Evolutionary conservation across 1,140 invertebrate species (phyloP).

Genomic region (Caerostris darwini): DNA sequence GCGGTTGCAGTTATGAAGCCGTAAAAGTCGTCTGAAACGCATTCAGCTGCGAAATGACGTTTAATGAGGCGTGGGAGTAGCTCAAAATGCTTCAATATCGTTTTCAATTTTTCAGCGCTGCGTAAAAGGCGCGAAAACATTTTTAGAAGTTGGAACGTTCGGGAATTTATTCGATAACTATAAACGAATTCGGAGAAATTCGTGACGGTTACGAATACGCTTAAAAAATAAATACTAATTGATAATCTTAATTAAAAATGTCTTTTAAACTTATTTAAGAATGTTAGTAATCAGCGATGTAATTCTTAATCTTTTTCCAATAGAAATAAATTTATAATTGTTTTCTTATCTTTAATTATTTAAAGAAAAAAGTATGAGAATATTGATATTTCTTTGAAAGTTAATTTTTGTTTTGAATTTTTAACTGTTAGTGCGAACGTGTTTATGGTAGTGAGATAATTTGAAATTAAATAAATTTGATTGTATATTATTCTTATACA

Average conservation of each 20-base stretch:
- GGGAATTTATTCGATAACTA: not conserved
- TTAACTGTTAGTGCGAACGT: too few species aligned
- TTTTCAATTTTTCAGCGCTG: conserved; percentile 5
- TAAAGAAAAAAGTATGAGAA: too few species aligned
- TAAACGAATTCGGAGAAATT: not conserved
- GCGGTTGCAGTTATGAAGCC: conserved; percentile 47
- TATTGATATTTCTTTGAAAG: too few species aligned
- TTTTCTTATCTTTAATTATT: too few species aligned
- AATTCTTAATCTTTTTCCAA: not conserved
- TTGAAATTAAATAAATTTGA: too few species aligned
- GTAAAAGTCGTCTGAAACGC: conserved; percentile 45
- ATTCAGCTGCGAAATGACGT: conserved; percentile 22
- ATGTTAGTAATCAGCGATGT: not conserved
- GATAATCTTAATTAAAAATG: not conserved
- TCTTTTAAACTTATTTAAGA: not conserved
- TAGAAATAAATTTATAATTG: not conserved
- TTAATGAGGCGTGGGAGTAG: conserved; percentile 49
- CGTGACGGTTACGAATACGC: not conserved
- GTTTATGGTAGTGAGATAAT: too few species aligned
- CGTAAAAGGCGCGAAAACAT: not conserved
- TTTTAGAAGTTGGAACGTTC: not conserved
- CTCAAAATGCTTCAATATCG: conserved; percentile 2
- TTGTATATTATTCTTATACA: too few species aligned
- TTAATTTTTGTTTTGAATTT: too few species aligned
- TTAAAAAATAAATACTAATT: not conserved